Evolutionary conservation across 2,888 invertebrate genomes (phyloP), one percentile per base, ranked within the genome.

Genomic region (Cactoblastis cactorum): DNA sequence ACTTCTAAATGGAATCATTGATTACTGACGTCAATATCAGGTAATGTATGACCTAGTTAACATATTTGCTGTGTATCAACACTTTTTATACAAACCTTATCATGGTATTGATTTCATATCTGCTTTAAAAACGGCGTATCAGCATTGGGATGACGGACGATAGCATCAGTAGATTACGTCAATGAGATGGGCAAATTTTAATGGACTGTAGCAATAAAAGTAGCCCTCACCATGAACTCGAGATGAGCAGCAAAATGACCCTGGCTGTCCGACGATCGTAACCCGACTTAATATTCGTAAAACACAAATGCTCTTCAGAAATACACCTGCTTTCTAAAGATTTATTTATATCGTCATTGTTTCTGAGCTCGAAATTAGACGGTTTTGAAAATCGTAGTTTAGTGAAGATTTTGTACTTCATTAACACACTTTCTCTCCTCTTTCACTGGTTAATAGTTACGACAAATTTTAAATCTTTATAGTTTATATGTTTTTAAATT

Each of bases 171-270:
- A 69, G 69, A 73, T 83, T 85, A 78, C 84, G 82, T 83, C 85
- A 83, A 70, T 77, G 77, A 76, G 75, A 80, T 82, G 73, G 82
- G 77, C 81, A 84, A n/a, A n/a, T n/a, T n/a, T n/a, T n/a, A 80
- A 83, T 83, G 80, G 77, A 80, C 72, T 74, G 69, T 56, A 69
- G 81, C 67, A 78, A 80, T 83, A 83, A 82, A 79, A 71, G 77
- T 71, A 78, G 77, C 83, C 85, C 80, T 84, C 76, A 69, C 85
- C 85, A 72, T 86, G 87, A 87, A 85, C 86, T 76, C 73, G 54
- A 51, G 55, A 56, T 52, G 61, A 59, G 54, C 57, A 61, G 57
- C 68, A 65, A n/a, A 55, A 59, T 60, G 69, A 76, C 71, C 75
- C 61, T 71, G 59, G 57, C 57, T 81, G 81, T 83, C 45, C 50